A percentile compares a stretch with the other conserved stretches of the same genome.
Evolutionary conservation across 1,140 invertebrate genomes (phyloP).

Genomic region (Bombus sylvicola): DNA sequence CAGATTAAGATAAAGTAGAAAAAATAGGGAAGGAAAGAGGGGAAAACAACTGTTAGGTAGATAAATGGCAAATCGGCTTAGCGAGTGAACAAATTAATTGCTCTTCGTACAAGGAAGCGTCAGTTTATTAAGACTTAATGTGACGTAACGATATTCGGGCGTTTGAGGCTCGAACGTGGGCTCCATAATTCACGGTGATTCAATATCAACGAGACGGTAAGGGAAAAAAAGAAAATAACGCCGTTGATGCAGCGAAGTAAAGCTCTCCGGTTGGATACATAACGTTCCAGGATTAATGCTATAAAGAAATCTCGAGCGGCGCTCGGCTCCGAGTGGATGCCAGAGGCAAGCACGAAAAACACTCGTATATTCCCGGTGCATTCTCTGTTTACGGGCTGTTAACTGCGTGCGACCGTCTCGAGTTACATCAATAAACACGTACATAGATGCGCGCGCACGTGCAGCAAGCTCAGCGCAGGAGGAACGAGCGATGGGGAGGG

Average conservation of each 20-base stretch:
- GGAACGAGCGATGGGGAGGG: background rate
- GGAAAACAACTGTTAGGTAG: too few relatives aligned
- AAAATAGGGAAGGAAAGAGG: too few relatives aligned
- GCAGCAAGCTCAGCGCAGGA: slow-evolving; percentile 24
- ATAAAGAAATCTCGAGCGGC: slow-evolving; percentile 67
- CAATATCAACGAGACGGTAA: too few relatives aligned
- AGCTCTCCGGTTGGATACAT: slow-evolving; percentile 55
- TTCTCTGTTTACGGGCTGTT: slow-evolving; percentile 71
- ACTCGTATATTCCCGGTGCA: slow-evolving; percentile 69
- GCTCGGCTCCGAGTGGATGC: slow-evolving; percentile 58
- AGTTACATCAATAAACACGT: slow-evolving; percentile 73
- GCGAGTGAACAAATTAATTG: too few relatives aligned
- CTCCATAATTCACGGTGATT: too few relatives aligned
- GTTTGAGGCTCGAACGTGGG: too few relatives aligned
- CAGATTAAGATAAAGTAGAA: too few relatives aligned
- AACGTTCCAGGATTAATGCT: slow-evolving; percentile 65
- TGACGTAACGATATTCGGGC: too few relatives aligned
- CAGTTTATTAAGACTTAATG: too few relatives aligned
- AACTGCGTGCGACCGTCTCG: slow-evolving; percentile 72
- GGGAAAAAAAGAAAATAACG: slow-evolving; percentile 4
- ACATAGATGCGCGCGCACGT: slow-evolving; percentile 70
- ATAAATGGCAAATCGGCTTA: too few relatives aligned
- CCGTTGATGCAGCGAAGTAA: slow-evolving; percentile 9
- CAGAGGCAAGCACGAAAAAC: slow-evolving; percentile 68
- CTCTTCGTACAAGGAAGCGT: too few relatives aligned